Conservation (phyloP, 2,113 vertebrate genomes). For the Cricetomys ansorgei region DNA sequence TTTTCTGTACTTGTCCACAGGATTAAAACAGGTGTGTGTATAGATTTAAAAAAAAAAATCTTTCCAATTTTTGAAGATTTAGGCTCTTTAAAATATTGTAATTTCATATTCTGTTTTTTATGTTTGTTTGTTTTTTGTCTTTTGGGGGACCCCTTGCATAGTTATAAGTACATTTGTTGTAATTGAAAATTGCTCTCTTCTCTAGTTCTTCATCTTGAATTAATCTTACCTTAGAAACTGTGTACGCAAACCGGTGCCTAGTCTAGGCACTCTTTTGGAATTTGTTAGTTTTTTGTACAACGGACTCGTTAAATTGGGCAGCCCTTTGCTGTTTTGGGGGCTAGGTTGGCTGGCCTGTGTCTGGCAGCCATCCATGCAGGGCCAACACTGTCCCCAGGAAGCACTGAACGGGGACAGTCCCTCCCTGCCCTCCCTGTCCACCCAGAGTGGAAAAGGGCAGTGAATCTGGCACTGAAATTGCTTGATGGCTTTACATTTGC, state of each 20-base stretch:
- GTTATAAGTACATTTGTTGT: neutral
- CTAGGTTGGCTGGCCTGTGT: neutral
- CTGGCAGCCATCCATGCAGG: rapidly evolving
- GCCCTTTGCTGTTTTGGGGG: neutral
- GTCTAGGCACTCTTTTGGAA: neutral
- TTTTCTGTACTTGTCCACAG: too few species aligned
- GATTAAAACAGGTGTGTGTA: neutral
- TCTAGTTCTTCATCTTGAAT: neutral
- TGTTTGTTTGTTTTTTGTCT: constrained; percentile 1
- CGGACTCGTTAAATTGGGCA: neutral
- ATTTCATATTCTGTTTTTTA: neutral
- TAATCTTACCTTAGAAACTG: neutral
- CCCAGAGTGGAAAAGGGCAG: neutral
- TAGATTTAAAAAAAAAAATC: neutral
- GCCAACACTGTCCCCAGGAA: too few species aligned
- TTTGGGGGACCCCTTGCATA: neutral
- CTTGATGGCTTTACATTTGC: neutral
- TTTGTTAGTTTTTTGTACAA: neutral
- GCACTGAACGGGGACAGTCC: rapidly evolving
- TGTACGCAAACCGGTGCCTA: neutral
- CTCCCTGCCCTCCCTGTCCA: neutral
- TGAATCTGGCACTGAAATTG: neutral
- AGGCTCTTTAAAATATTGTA: neutral
- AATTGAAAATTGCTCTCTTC: neutral
- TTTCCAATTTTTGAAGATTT: neutral